These are phyloP conservation scores for Diaphora mendica DNA, from an alignment of 2,888 invertebrate species.

Conservation along the genomic window DNA sequence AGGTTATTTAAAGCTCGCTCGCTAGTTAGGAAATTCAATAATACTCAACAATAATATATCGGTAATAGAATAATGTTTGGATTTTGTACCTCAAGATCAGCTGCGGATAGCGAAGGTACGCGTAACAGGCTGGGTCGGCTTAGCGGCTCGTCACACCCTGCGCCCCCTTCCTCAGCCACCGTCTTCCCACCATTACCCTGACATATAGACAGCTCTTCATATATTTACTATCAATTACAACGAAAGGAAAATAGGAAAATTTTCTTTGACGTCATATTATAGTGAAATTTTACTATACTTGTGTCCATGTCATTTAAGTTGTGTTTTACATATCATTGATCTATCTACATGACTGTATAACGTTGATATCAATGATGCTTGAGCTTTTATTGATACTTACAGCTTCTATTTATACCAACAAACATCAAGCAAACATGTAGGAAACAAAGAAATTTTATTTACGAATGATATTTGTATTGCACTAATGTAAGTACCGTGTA, in stretches of 20 bases:
- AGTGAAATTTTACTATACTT: too few species aligned
- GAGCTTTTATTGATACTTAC: too few species aligned
- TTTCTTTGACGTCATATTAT: background rate
- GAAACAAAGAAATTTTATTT: background rate
- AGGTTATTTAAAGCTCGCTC: background rate
- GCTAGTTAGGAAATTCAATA: background rate
- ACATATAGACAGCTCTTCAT: background rate
- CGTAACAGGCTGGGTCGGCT: conserved; percentile 86
- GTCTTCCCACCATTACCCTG: conserved; percentile 74
- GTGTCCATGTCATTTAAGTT: too few species aligned
- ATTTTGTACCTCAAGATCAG: conserved; percentile 82
- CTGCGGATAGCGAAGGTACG: conserved; percentile 87
- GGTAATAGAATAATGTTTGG: background rate
- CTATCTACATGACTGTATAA: too few species aligned
- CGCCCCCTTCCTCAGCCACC: conserved; percentile 60
- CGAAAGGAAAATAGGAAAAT: background rate
- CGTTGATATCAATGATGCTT: too few species aligned
- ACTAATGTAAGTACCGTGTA: too few species aligned
- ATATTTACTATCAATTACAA: background rate
- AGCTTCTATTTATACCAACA: too few species aligned
- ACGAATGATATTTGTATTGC: background rate
- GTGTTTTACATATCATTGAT: too few species aligned
- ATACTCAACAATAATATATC: too few species aligned
- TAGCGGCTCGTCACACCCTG: conserved; percentile 75
- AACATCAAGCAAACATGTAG: background rate